Evolutionary conservation across 2,113 vertebrate species (phyloP), one percentile per base, ranked within the genome.

Genomic region (Chelonoidis abingdonii): DNA sequence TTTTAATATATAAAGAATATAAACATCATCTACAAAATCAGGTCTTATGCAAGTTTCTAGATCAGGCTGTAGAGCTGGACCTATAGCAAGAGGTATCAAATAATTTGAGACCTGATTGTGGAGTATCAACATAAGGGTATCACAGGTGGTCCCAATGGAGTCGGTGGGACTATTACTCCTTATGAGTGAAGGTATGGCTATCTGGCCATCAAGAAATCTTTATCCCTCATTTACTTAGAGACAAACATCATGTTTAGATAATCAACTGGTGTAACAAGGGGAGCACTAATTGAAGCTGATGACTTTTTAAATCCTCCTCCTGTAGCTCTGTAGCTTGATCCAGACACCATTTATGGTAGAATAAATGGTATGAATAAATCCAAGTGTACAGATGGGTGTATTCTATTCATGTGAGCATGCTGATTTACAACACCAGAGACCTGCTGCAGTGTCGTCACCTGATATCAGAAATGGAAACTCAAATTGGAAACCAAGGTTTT

Each of bases 1-100:
- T 83, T 56, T 56, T 24, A 56, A 56, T 25, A 56, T 56, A 19
- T 56, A 19, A 56, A 56, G 54, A 56, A 56, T 56, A 56, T 56
- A 22, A 56, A 56, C 22, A 4, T 54, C 19, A 54, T 22, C 54
- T 25, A 56, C 25, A 56, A 56, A 56, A 25, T 56, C 54, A 56
- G 54, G 54, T 56, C 38, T 69, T 2, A 84, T 88, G 11, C 3
- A 1, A 41, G 0, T 29, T 92, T 54, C 22, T 93, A 52, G 3
- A 10, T 62, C 69, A 75, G 0, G 11, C 17, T 85, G 31, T 17
- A 24, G 56, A 72, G 35, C 44, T 31, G 14, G 4, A 1, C 6
- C 10, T 88, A 65, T n/a, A 54, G 72, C 90, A 79, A 89, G 25
- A 6, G 44, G 1, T 49, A 5, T 19, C 81, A 29, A 62, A 62